Evolutionary conservation across 1,140 invertebrate genomes (phyloP), one percentile per base, ranked within the genome.

Genomic region (Dinoponera quadriceps): DNA sequence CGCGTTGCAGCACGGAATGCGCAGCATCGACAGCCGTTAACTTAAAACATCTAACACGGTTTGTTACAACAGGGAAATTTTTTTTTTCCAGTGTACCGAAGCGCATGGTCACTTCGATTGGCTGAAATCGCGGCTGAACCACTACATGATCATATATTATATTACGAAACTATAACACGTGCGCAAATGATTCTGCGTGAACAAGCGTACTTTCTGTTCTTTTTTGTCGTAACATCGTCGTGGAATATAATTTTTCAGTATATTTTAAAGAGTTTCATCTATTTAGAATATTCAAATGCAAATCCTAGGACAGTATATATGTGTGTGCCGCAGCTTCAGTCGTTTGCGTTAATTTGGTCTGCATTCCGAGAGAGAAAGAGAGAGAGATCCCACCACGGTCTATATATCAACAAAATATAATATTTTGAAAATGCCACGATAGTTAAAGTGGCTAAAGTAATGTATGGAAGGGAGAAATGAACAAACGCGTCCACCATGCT

Each of bases 401-500:
- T 44, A 57, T 71, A 57, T 25, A 13, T 48, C 4, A n/a, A 18
- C 18, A 38, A 55, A 20, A 54, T 51, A 29, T 29, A 27, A 27
- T 51, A 20, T 55, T 44, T 54, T n/a, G 22, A 14, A 7, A 9
- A 71, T 48, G 14, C 33, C 44, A 38, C 44, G 9, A 7, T 22
- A 7, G n/a, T 14, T n/a, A 57, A 57, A 78, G 18, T 57, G 51
- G 25, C 33, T 69, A 69, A 80, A 59, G 75, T 33, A 14, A 71
- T 29, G 51, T 22, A 20, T 7, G 33, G 5, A 57, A 44, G 29
- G 29, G 2, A 57, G 22, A 14, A 22, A 80, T 51, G 57, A 80
- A 80, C 38, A 44, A 57, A 33, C 33, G 13, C 18, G 33, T 57
- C 22, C 51, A 48, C 22, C 51, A 29, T 14, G 1, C 44, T 20